Evolutionary conservation across 2,113 vertebrate genomes (phyloP), one percentile per base, ranked within the genome.

Genomic region (Oceanites oceanicus): DNA sequence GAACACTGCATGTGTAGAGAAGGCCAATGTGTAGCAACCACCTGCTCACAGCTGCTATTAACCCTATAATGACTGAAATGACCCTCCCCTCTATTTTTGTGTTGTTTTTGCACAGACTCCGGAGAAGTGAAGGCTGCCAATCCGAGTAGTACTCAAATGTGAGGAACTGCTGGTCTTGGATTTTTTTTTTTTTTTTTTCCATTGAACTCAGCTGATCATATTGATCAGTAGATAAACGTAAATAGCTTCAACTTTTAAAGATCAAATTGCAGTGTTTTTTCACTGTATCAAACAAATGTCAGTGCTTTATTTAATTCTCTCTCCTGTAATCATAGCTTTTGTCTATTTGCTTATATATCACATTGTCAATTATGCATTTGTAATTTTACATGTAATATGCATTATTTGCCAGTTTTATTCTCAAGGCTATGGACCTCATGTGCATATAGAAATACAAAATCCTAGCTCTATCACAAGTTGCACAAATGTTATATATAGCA

Each of bases 131-230:
- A 99, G 98, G 98, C 99, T 99, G 99, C 99, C 99, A 98, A 98
- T 99, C 98, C 94, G 97, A 99, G 98, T 97, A 97, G 97, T 98
- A 97, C 98, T 98, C 98, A 98, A 96, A 98, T 98, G 98, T 98
- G 98, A 98, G 98, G 98, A 98, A 98, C 96, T 98, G 98, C 98
- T 98, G 97, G 98, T 98, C 98, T 98, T 98, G 98, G 98, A 97
- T 98, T 96, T 98, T 98, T 97, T 98, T 97, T 98, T 98, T 97
- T 98, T 38, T 8, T 97, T 97, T 98, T 85, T 67, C 98, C 98
- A 98, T 99, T 99, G 98, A 99, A 98, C 98, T 98, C 98, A 98
- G 96, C 99, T 99, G 99, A 99, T 99, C 99, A 99, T 99, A 99
- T 99, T 99, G 99, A 99, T 99, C 99, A 99, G 99, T 98, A 98